phyloP scores from a whole-genome alignment of 2,888 invertebrate genomes.

The Ophion slaviceki region DNA sequence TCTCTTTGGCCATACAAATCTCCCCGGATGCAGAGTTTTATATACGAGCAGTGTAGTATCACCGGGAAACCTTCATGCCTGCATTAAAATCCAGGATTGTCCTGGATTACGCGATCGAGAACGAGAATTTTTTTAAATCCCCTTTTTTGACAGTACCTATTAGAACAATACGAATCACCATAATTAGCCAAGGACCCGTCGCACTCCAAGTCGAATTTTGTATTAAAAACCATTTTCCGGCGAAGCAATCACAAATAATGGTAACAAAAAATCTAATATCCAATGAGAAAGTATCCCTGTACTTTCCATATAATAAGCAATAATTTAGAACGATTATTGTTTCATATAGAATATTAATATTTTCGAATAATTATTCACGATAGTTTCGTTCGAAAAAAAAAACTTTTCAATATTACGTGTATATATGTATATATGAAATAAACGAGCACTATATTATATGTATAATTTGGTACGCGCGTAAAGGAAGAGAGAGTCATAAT shows the following conservation, averaged over 20 bases:
- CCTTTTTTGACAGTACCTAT: no score
- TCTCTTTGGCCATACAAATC: background rate
- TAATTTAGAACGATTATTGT: slow-evolving; percentile 31
- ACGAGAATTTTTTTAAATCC: no score
- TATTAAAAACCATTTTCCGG: no score
- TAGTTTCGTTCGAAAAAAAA: slow-evolving; percentile 13
- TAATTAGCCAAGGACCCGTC: no score
- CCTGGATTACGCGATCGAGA: no score
- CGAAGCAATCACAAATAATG: no score
- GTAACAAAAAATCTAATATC: no score
- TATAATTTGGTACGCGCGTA: slow-evolving; percentile 12
- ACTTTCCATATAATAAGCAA: background rate
- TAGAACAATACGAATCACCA: no score
- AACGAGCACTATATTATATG: background rate
- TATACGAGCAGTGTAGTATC: slow-evolving; percentile 3
- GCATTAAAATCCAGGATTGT: slow-evolving; percentile 69
- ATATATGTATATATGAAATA: background rate
- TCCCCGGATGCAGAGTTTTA: slow-evolving; percentile 27
- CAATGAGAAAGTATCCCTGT: no score
- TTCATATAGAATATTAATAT: slow-evolving; percentile 28
- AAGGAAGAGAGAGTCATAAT: slow-evolving; percentile 75
- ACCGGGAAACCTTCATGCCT: slow-evolving; percentile 72
- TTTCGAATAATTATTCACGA: slow-evolving; percentile 38
- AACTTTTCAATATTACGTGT: slow-evolving; percentile 7
- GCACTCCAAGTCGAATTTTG: no score